phyloP scores from a whole-genome alignment of 2,113 vertebrate genomes.

The Corythornis cristatus region DNA sequence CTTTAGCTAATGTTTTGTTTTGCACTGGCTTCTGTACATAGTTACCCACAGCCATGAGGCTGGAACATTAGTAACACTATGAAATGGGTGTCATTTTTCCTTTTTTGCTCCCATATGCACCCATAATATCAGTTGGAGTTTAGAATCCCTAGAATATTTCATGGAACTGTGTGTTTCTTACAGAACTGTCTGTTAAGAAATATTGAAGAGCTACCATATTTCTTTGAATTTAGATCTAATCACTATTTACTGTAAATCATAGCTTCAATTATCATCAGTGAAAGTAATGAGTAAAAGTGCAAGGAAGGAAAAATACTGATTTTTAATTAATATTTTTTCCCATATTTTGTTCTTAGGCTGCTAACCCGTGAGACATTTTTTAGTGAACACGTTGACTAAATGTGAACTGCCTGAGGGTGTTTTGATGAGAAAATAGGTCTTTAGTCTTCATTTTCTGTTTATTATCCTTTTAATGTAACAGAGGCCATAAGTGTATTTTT shows the following conservation, averaged over 20 bases:
- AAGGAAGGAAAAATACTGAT: neutral
- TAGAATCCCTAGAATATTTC: neutral
- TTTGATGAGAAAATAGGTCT: neutral
- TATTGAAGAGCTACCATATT: neutral
- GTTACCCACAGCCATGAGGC: accelerated
- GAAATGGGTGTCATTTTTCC: neutral
- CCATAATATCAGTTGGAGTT: neutral
- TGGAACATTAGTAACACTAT: neutral
- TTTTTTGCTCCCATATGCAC: neutral
- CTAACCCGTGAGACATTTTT: neutral
- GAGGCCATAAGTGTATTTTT: neutral
- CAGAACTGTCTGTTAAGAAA: neutral
- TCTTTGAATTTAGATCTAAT: neutral
- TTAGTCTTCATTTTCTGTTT: neutral
- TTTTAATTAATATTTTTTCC: neutral
- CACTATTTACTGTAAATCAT: neutral
- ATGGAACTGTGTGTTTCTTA: neutral
- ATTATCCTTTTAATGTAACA: neutral
- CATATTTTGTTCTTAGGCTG: neutral
- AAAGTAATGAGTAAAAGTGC: neutral
- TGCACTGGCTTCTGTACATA: no score
- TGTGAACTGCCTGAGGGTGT: neutral
- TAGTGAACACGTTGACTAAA: neutral
- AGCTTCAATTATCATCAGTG: neutral
- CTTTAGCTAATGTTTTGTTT: neutral